Evolutionary conservation across 2,888 invertebrate genomes (phyloP).

Genomic region (Nephrotoma guestfalica): DNA sequence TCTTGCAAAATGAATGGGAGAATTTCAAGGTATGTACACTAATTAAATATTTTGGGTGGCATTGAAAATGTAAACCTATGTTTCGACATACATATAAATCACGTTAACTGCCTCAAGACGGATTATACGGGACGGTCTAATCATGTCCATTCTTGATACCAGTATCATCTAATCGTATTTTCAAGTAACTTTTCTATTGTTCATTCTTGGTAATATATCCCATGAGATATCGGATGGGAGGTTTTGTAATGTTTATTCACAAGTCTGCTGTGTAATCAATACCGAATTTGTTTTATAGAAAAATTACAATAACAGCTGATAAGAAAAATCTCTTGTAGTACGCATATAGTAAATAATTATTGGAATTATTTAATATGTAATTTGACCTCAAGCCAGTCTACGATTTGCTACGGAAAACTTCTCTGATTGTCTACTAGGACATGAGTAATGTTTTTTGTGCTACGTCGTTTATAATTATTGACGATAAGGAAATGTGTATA

Average conservation of each 20-base stretch:
- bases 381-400: background rate
- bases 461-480: background rate
- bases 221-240: background rate
- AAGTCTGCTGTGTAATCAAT: background rate
- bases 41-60: background rate
- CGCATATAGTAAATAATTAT: background rate
- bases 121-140: background rate
- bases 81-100: background rate
- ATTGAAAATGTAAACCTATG: background rate
- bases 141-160: background rate
- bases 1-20: background rate
- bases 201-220: too few species aligned
- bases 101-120: too few species aligned
- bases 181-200: background rate
- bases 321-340: background rate
- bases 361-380: background rate
- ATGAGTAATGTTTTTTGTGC: background rate
- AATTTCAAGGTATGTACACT: background rate
- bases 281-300: background rate
- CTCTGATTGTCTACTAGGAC: too few species aligned
- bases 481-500: background rate
- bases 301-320: background rate
- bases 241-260: background rate
- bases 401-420: background rate
- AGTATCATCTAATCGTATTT: background rate